These are phyloP conservation scores for Onchidella celtica DNA, from an alignment of 2,888 invertebrate genomes.

Conservation along the genomic window DNA sequence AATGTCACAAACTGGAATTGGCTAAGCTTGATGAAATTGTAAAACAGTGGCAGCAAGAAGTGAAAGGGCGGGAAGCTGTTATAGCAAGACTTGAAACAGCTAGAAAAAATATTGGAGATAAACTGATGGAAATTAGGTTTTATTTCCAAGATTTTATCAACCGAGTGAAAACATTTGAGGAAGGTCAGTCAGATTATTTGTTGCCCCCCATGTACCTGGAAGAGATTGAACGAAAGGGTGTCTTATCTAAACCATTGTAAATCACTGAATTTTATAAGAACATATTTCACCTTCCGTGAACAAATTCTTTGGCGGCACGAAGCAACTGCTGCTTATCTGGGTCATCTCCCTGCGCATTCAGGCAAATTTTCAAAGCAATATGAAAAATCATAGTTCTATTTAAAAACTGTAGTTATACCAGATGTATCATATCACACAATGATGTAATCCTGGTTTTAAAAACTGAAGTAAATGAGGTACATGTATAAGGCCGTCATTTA, in stretches of 20 bases:
- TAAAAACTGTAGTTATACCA: no score
- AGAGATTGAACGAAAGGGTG: slow-evolving; percentile 58
- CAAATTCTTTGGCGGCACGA: no score
- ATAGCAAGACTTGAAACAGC: slow-evolving; percentile 46
- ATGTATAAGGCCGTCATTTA: no score
- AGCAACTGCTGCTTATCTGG: no score
- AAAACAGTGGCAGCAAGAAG: slow-evolving; percentile 50
- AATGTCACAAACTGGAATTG: slow-evolving; percentile 59
- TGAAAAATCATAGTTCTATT: no score
- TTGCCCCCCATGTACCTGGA: slow-evolving; percentile 67
- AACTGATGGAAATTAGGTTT: slow-evolving; percentile 56
- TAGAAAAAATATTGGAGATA: slow-evolving; percentile 36
- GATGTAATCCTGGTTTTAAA: no score
- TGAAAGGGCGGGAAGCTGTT: slow-evolving; percentile 31
- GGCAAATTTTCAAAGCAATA: no score
- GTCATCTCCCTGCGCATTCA: no score
- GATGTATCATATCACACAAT: no score
- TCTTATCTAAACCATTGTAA: slow-evolving; percentile 27
- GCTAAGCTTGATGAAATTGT: slow-evolving; percentile 57
- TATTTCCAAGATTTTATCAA: slow-evolving; percentile 71
- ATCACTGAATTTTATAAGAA: background rate
- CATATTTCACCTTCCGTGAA: no score
- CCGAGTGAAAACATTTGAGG: slow-evolving; percentile 62
- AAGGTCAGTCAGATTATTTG: slow-evolving; percentile 65
- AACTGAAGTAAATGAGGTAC: no score